These are phyloP conservation scores for Dryobota labecula DNA, from an alignment of 2,888 invertebrate species.

Conservation along the genomic window DNA sequence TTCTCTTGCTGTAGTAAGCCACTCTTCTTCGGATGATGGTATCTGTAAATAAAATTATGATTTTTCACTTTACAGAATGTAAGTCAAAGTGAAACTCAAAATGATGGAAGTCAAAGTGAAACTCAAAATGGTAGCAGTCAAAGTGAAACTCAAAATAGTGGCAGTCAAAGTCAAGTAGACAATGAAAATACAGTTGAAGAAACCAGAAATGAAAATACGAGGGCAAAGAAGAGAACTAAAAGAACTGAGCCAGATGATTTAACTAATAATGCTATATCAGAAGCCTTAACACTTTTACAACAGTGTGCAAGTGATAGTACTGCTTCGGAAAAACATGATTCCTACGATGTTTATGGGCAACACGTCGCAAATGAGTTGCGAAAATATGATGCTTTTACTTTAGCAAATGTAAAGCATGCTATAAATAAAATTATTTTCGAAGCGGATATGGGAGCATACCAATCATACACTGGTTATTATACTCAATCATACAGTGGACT, in stretches of 20 bases:
- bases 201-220: slow-evolving; percentile 1
- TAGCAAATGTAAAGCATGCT: slow-evolving; percentile 41
- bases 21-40: too few species aligned
- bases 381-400: slow-evolving; percentile 40
- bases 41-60: slow-evolving; percentile 51
- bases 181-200: slow-evolving; percentile 14
- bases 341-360: slow-evolving; percentile 48
- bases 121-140: slow-evolving; percentile 45
- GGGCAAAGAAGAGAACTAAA: slow-evolving; percentile 15
- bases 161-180: slow-evolving; percentile 39
- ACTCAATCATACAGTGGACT: slow-evolving; percentile 42
- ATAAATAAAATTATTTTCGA: slow-evolving; percentile 55
- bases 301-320: slow-evolving; percentile 50
- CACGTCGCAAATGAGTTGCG: slow-evolving; percentile 49
- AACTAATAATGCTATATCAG: slow-evolving; percentile 49
- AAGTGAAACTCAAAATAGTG: slow-evolving; percentile 47
- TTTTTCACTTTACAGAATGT: slow-evolving; percentile 48
- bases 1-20: not conserved
- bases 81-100: slow-evolving; percentile 32
- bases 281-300: slow-evolving; percentile 55
- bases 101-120: slow-evolving; percentile 31
- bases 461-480: slow-evolving; percentile 34
- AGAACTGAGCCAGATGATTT: slow-evolving; percentile 34
- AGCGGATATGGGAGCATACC: slow-evolving; percentile 55
- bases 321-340: slow-evolving; percentile 45